Conservation (phyloP, 2,888 invertebrate species). For the Drosophila conformis region DNA sequence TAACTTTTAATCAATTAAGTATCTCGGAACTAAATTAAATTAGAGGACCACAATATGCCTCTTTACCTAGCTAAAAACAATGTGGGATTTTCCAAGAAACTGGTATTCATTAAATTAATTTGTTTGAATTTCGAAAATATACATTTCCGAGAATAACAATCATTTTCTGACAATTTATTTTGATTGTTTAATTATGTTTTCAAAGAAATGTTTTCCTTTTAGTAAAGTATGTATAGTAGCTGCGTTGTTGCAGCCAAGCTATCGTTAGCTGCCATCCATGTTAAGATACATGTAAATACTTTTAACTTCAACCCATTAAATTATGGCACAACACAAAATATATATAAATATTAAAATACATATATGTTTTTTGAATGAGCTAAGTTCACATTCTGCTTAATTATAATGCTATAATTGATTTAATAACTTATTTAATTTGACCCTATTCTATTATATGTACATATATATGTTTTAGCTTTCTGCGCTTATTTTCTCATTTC, state of each 20-base stretch:
- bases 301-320: not conserved
- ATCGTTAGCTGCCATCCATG: no score
- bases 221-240: not conserved
- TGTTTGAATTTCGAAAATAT: not conserved
- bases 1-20: not conserved
- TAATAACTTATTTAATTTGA: not conserved
- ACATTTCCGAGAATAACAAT: not conserved
- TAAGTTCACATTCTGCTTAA: not conserved
- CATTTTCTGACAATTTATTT: not conserved
- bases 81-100: not conserved
- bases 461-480: not conserved
- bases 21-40: not conserved
- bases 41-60: not conserved
- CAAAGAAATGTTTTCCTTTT: not conserved
- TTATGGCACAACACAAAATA: not conserved
- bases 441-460: not conserved
- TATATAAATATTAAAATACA: not conserved
- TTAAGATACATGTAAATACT: not conserved
- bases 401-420: not conserved
- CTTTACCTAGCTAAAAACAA: not conserved
- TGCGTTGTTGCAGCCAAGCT: no score
- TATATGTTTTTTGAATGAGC: not conserved
- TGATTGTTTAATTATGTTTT: not conserved
- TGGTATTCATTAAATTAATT: not conserved
- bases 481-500: conserved; percentile 33